These are phyloP conservation scores for Nothocercus julius DNA, from an alignment of 2,113 vertebrate genomes.

Conservation along the genomic window DNA sequence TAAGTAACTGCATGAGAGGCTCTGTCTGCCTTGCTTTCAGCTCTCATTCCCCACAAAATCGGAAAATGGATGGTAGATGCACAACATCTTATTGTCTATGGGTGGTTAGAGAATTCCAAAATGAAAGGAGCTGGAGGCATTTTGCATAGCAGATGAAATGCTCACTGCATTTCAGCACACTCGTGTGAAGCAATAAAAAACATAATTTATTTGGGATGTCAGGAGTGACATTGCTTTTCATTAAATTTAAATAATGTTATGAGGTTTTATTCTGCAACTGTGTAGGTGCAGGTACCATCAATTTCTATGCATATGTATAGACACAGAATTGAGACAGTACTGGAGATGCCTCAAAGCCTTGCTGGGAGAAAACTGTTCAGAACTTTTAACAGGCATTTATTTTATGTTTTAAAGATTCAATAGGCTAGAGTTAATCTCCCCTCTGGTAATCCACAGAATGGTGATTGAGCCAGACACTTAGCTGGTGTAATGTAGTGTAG, in stretches of 20 bases:
- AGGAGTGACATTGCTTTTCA: conserved; percentile 16
- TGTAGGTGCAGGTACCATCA: neutral
- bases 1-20: conserved; percentile 28
- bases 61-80: conserved; percentile 65
- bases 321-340: neutral
- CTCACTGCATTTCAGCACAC: conserved; percentile 6
- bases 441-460: conserved; percentile 34
- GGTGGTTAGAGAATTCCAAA: conserved; percentile 63
- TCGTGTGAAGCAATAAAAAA: conserved; percentile 31
- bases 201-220: conserved; percentile 39
- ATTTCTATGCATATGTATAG: neutral
- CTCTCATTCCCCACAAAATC: conserved; percentile 41
- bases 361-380: neutral
- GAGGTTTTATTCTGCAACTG: neutral
- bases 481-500: conserved; percentile 25
- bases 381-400: conserved; percentile 33
- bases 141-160: conserved; percentile 17
- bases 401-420: conserved; percentile 49
- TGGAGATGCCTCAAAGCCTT: neutral
- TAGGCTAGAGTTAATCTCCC: conserved; percentile 37
- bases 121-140: conserved; percentile 39
- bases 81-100: conserved; percentile 20
- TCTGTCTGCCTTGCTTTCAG: conserved; percentile 35
- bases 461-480: conserved; percentile 43
- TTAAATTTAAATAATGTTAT: conserved; percentile 24